Base-by-base conservation (phyloP, 2,888 invertebrate genomes). In the Allacma fusca region DNA sequence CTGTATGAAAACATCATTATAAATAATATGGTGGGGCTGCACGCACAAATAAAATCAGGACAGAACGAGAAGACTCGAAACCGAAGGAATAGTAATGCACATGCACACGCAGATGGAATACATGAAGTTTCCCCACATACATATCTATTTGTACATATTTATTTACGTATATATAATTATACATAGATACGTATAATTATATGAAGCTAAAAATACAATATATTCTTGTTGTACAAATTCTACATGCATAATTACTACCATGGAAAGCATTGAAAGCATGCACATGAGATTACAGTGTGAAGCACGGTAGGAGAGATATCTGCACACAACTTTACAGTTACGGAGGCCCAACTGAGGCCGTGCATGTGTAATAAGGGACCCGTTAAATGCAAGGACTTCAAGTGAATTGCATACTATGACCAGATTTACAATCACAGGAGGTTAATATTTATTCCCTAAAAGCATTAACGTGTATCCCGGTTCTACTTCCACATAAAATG, bases 21-120 rank as follows among this genome's bases (percentile, higher is more conserved):
- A 50, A 50, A 50, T 50, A 50, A 50, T 50, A 50, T 50, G 50
- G 50, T 50, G 50, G 50, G 50, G 50, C 19, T 50, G 50, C 50
- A 50, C 50, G 50, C 50, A 50, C 50, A 50, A 50, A 50, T 50
- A 50, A 50, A 50, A 50, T 50, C 50, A 34, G 29, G 19, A 21
- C 34, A 67, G 7, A 34, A 34, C 26, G 28, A n/a, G 28, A 62
- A 24, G 13, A 34, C 16, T 29, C 34, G 67, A 21, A 34, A 67
- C 29, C 65, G 65, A 29, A n/a, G 65, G 65, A n/a, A 65, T 65
- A 28, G 65, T 65, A 65, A n/a, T 65, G 29, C 24, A 64, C 19
- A 23, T 59, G 19, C 59, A 24, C 26, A 23, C 50, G 34, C 9
- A 34, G 34, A 9, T 34, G n/a, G n/a, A 7, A 34, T 34, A 4